Evolutionary conservation across 2,113 vertebrate species (phyloP).

Genomic region (Anser cygnoides): DNA sequence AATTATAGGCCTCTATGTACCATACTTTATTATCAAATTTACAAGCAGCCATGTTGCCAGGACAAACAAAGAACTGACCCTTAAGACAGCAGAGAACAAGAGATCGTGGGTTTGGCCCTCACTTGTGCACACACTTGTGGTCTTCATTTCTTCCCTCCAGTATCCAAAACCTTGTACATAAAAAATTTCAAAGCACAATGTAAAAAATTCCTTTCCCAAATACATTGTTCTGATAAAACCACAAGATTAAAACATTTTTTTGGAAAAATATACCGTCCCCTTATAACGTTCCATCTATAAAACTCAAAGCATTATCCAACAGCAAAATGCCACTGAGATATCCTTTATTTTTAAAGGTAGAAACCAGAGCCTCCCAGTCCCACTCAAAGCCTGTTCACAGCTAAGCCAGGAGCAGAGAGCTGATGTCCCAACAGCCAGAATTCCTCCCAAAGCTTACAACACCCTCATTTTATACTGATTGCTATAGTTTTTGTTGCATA

Average conservation of each 20-base stretch:
- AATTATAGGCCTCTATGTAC: constrained; percentile 38
- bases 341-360: accelerated
- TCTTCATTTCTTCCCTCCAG: constrained; percentile 33
- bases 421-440: not conserved
- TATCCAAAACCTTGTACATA: not conserved
- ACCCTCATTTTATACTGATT: not conserved
- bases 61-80: not conserved
- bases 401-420: not conserved
- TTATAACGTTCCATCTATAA: not conserved
- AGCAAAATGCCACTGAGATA: not conserved
- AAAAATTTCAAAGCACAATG: not conserved
- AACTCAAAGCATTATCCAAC: not conserved
- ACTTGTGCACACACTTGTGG: not conserved
- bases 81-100: constrained; percentile 14
- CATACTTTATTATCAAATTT: constrained; percentile 60
- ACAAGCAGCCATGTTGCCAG: constrained; percentile 7
- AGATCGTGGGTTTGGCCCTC: constrained; percentile 12
- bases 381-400: not conserved
- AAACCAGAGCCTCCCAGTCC: not conserved
- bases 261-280: not conserved
- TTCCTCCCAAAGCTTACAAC: not conserved
- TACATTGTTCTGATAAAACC: not conserved
- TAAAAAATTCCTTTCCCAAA: not conserved
- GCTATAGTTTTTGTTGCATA: not conserved
- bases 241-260: not conserved